Evolutionary conservation across 1,140 invertebrate genomes (phyloP).

Genomic region (Drosophila paulistorum): DNA sequence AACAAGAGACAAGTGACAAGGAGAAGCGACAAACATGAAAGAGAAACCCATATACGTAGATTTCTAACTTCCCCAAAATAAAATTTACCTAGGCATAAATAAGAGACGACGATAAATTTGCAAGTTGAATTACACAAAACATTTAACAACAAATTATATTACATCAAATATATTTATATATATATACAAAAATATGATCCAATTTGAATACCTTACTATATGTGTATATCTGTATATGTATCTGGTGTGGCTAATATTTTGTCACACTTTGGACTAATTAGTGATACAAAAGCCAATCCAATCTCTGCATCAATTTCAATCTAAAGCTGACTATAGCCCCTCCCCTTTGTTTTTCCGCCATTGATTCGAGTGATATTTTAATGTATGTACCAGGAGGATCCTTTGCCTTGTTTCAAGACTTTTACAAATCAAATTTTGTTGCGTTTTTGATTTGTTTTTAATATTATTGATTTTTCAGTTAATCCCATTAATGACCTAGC

Average conservation of each 20-base stretch:
- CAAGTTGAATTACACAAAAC: constrained; percentile 52
- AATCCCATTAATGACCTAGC: background rate
- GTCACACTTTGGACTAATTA: constrained; percentile 4
- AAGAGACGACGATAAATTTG: constrained; percentile 28
- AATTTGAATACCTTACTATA: constrained; percentile 46
- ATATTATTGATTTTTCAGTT: background rate
- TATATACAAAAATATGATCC: constrained; percentile 65
- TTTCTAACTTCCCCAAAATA: constrained; percentile 73
- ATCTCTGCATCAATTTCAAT: constrained; percentile 45
- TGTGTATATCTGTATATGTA: constrained; percentile 54
- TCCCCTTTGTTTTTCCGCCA: constrained; percentile 20
- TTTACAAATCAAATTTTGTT: constrained; percentile 34
- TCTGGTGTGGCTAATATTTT: constrained; percentile 51
- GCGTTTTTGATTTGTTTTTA: constrained; percentile 38
- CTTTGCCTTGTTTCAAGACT: constrained; percentile 44
- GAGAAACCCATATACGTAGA: constrained; percentile 74
- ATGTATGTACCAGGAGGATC: constrained; percentile 16
- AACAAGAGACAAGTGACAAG: constrained; percentile 16
- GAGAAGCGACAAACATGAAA: constrained; percentile 6
- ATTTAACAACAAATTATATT: constrained; percentile 5
- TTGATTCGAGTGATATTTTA: constrained; percentile 63
- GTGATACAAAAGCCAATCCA: constrained; percentile 36
- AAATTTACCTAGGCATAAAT: constrained; percentile 59
- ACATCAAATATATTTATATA: constrained; percentile 44
- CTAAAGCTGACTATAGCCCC: constrained; percentile 1